These are phyloP conservation scores for Sweltsa coloradensis DNA, from an alignment of 1,140 invertebrate genomes.

Conservation along the genomic window DNA sequence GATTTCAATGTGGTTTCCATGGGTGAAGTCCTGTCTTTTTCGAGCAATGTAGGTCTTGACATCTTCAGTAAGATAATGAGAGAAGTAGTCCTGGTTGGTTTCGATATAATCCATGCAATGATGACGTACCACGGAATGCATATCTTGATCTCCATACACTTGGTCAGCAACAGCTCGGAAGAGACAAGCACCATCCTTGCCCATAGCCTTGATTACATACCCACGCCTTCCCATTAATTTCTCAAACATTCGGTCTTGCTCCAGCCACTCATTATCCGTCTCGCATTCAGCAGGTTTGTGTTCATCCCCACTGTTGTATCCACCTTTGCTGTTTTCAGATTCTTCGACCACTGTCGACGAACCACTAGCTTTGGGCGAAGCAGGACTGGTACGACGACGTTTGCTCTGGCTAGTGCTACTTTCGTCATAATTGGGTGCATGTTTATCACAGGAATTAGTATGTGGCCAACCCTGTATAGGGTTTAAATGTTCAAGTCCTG, in stretches of 20 bases:
- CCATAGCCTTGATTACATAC: conserved; percentile 76
- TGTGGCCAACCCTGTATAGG: conserved; percentile 3
- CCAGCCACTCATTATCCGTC: conserved; percentile 45
- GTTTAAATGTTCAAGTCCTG: conserved; percentile 17
- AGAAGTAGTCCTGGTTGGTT: conserved; percentile 82
- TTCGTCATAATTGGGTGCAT: conserved; percentile 26
- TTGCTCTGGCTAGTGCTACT: conserved; percentile 42
- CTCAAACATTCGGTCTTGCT: conserved; percentile 54
- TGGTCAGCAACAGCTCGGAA: conserved; percentile 88
- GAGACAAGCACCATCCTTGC: conserved; percentile 85
- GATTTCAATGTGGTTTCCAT: conserved; percentile 91
- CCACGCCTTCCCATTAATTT: conserved; percentile 61
- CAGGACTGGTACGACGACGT: conserved; percentile 40
- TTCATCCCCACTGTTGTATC: conserved; percentile 69
- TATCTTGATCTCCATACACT: conserved; percentile 87
- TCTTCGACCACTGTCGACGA: conserved; percentile 29
- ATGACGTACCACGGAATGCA: conserved; percentile 72
- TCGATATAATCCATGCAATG: conserved; percentile 91
- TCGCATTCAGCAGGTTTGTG: conserved; percentile 44
- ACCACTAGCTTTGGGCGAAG: conserved; percentile 27
- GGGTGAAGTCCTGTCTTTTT: conserved; percentile 64
- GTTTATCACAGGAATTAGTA: background rate
- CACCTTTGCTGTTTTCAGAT: conserved; percentile 31
- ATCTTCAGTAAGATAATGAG: conserved; percentile 89
- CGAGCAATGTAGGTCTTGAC: conserved; percentile 75